Conservation (phyloP, 2,113 vertebrate species). For the Thamnaconus septentrionalis region DNA sequence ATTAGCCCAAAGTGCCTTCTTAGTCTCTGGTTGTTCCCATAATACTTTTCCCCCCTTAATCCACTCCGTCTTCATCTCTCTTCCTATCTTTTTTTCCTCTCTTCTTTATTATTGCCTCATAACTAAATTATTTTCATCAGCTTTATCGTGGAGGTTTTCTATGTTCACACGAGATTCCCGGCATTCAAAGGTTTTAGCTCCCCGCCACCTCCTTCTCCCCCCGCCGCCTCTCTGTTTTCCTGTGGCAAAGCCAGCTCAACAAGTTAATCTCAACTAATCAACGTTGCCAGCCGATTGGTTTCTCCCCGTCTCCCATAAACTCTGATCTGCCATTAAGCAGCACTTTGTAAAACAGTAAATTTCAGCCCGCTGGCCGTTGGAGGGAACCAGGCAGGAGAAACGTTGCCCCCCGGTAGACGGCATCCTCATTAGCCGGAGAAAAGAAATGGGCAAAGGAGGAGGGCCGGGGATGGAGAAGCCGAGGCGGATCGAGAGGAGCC, state of each 20-base stretch:
- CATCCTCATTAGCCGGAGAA: slow-evolving; percentile 63
- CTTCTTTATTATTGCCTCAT: not conserved
- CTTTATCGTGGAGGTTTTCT: not conserved
- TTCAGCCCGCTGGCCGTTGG: slow-evolving; percentile 33
- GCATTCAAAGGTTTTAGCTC: not conserved
- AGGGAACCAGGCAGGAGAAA: slow-evolving; percentile 40
- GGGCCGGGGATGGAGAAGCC: slow-evolving; percentile 10
- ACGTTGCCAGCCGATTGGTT: slow-evolving; percentile 2
- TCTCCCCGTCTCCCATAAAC: slow-evolving; percentile 30
- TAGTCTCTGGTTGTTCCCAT: slow-evolving; percentile 39
- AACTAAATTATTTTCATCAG: not conserved
- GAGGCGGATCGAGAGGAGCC: slow-evolving; percentile 26
- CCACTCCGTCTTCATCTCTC: not conserved
- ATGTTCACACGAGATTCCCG: not conserved
- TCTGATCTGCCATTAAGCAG: slow-evolving; percentile 46
- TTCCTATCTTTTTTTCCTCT: not conserved
- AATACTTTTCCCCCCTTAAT: slow-evolving; percentile 27
- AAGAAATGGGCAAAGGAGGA: slow-evolving; percentile 39
- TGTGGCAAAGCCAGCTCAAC: slow-evolving; percentile 23
- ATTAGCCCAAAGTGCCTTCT: slow-evolving; percentile 64
- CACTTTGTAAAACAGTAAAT: slow-evolving; percentile 53
- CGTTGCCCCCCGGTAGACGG: slow-evolving; percentile 50
- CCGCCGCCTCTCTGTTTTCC: too few relatives aligned
- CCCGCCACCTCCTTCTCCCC: too few relatives aligned
- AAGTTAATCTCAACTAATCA: slow-evolving; percentile 19